phyloP scores from a whole-genome alignment of 2,113 vertebrate species.

The Amazona vittata region DNA sequence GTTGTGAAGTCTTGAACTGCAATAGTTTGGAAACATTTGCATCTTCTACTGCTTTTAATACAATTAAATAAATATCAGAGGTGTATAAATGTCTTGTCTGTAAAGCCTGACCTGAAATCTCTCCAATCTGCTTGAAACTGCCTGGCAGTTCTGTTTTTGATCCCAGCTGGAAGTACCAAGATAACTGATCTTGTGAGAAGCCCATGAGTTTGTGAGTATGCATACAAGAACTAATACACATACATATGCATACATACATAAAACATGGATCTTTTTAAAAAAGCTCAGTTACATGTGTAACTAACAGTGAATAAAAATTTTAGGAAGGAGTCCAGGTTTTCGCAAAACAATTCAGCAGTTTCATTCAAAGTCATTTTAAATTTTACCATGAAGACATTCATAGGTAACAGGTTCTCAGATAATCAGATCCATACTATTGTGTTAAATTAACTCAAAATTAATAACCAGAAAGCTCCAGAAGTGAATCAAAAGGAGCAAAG shows the following conservation, averaged over 20 bases:
- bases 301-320: neutral
- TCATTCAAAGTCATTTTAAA: neutral
- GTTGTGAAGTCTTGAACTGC: neutral
- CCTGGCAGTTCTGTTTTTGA: neutral
- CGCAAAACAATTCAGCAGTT: neutral
- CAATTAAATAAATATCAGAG: neutral
- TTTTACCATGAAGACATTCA: neutral
- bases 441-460: constrained; percentile 44
- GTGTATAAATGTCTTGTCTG: neutral
- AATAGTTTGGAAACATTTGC: neutral
- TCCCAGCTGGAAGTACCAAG: neutral
- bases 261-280: neutral
- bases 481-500: neutral
- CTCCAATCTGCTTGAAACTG: neutral
- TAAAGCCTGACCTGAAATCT: neutral
- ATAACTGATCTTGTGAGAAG: neutral
- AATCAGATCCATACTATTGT: constrained; percentile 21
- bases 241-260: neutral
- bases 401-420: neutral
- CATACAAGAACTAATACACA: accelerated
- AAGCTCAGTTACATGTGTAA: neutral
- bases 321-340: neutral
- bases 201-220: neutral
- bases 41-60: neutral
- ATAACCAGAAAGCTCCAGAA: constrained; percentile 10